Base-by-base conservation (phyloP, 1,140 invertebrate species). In the Globodera ellingtonae region DNA sequence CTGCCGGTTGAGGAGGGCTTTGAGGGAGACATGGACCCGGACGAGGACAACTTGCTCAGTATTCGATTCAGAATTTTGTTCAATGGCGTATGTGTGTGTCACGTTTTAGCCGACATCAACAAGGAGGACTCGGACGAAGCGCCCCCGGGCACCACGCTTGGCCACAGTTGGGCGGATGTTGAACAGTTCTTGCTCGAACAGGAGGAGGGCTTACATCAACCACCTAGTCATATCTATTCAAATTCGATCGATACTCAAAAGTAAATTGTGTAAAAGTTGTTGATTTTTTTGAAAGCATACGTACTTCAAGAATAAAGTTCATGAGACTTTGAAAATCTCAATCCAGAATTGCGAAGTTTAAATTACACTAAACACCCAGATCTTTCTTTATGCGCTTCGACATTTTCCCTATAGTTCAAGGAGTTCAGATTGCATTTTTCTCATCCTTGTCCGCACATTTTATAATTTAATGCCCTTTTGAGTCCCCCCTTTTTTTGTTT, bases 101-200 rank as follows among this genome's bases (percentile, higher is more conserved):
- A n/a, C 52, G 35, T 72, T 59, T 74, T 56, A 81, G 80, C 52
- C 15, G 81, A 72, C 59, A 66, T 66, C 50, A 83, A 77, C 62
- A 77, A 73, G 81, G 81, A 66, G 46, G 81, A 83, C 47, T 77
- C 75, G 48, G 75, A 77, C 69, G 81, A 82, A n/a, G 80, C 52
- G 21, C 65, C 71, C 6, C 72, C 80, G 0, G 80, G 80, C 21
- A 72, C 80, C 35, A 69, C 65, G 7, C 9, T 83, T 3, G 81
- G 81, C 13, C 81, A 83, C 82, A 83, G 82, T 56, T 83, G 81
- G 81, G 81, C 81, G 4, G 81, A 83, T 69, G 81, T 83, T 6
- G 81, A 83, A 50, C 81, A 82, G 66, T 82, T 82, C 72, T 35
- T 82, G 35, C 21, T 83, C 8, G 75, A 75, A n/a, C 74, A 75